Percentiles rank a stretch among this genome's conserved stretches.
Conservation (phyloP, 1,140 invertebrate genomes). For the Tetragnatha versicolor region DNA sequence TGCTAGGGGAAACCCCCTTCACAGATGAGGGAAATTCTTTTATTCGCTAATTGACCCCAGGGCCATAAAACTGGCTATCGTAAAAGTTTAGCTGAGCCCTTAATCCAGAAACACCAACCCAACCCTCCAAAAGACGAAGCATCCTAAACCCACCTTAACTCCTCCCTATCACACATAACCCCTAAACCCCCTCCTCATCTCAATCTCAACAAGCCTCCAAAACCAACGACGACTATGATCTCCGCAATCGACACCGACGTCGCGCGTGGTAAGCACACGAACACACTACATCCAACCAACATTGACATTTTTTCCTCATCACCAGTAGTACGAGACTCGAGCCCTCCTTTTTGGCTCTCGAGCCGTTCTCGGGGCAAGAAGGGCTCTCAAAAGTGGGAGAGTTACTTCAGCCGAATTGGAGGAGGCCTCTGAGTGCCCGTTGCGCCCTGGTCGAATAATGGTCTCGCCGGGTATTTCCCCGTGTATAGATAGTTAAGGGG, state of each 20-base stretch:
- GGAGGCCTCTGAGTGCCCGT: constrained; percentile 25
- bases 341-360: constrained; percentile 24
- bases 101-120: too few relatives aligned
- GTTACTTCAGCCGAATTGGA: constrained; percentile 50
- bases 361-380: constrained; percentile 29
- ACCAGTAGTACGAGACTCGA: background rate
- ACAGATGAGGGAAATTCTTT: too few relatives aligned
- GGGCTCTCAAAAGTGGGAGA: constrained; percentile 38
- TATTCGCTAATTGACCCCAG: too few relatives aligned
- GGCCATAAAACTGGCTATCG: too few relatives aligned
- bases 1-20: too few relatives aligned
- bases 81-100: too few relatives aligned
- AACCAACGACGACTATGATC: constrained; percentile 6
- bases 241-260: background rate
- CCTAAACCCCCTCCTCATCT: background rate
- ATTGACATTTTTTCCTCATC: background rate
- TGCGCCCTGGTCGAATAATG: constrained; percentile 24
- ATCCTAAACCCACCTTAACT: too few relatives aligned
- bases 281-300: background rate
- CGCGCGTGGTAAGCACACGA: constrained; percentile 4
- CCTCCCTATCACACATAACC: background rate
- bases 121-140: too few relatives aligned
- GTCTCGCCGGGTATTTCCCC: too few relatives aligned
- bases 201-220: background rate
- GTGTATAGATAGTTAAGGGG: too few relatives aligned